A percentile compares a stretch with the other conserved stretches of the same genome.
Conservation (phyloP, 2,797 vertebrate genomes). For the Cynodonichthys magdalenae region DNA sequence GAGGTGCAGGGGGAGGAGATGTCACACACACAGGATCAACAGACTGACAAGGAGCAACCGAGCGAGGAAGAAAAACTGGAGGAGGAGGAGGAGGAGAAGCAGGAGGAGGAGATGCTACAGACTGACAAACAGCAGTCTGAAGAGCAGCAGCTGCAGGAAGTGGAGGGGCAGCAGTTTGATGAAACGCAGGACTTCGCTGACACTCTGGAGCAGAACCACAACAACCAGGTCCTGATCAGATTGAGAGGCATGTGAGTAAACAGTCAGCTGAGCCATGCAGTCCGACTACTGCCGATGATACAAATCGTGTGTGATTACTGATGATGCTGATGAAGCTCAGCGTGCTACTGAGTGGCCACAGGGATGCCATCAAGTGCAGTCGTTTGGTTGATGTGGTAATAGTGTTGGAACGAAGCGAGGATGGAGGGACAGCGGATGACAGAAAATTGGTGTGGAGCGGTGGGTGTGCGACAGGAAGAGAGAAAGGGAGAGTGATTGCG, state of each 20-base stretch:
- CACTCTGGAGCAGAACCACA: slow-evolving; percentile 61
- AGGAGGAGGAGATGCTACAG: slow-evolving; percentile 6
- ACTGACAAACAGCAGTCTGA: slow-evolving; percentile 11
- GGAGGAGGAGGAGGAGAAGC: slow-evolving; percentile 10
- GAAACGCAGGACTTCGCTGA: slow-evolving; percentile 57
- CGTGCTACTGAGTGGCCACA: background rate
- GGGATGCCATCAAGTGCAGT: slow-evolving; percentile 15
- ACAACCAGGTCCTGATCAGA: slow-evolving; percentile 66
- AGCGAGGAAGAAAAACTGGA: slow-evolving; percentile 13
- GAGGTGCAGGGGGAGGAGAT: slow-evolving; percentile 14
- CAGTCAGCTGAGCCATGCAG: slow-evolving; percentile 26
- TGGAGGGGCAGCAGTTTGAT: too few relatives aligned
- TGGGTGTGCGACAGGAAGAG: slow-evolving; percentile 38
- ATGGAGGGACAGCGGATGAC: slow-evolving; percentile 33
- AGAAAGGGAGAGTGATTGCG: background rate
- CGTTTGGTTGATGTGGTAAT: slow-evolving; percentile 52
- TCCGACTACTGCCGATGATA: slow-evolving; percentile 13
- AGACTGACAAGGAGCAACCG: slow-evolving; percentile 9
- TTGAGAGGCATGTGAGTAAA: slow-evolving; percentile 76
- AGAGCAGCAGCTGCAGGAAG: slow-evolving; percentile 18
- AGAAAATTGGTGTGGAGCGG: slow-evolving; percentile 32
- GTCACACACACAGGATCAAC: slow-evolving; percentile 12
- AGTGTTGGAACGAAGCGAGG: slow-evolving; percentile 2
- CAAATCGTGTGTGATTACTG: slow-evolving; percentile 5
- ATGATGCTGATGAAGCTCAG: background rate